Base-by-base conservation (phyloP, 2,888 invertebrate species). In the Pocota personata region DNA sequence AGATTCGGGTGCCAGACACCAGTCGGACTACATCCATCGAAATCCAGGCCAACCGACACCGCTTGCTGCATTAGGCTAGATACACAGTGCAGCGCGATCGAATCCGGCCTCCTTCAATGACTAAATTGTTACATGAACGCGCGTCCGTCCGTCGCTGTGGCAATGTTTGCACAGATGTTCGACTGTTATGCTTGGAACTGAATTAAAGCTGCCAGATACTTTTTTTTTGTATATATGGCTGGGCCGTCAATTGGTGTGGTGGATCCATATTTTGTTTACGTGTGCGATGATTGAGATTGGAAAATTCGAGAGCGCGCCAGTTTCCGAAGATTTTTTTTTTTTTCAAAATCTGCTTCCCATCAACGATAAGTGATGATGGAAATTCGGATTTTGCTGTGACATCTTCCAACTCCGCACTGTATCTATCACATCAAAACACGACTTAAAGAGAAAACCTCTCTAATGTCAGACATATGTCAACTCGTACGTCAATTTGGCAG, bases 101-200 rank as follows among this genome's bases (percentile, higher is more conserved):
- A 57, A 76, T 57, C 24, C 60, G 19, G 24, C 43, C 75, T 64
- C 57, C 48, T 48, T 16, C 48, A 46, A 67, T 35, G 62, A 16
- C 64, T 58, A 73, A 60, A 58, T 55, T 32, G 73, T 75, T 57
- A 37, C 50, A 69, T 66, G 57, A 58, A 60, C 16, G 40, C 48
- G 27, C 37, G 62, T 67, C 72, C 75, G 12, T 73, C 80, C 40
- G 75, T 58, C 52, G 75, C 10, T 55, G 43, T 37, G 77, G 71
- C 52, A 67, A 82, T 86, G 86, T 86, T 86, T 86, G 71, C 72
- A 76, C 86, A 86, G 86, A 86, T 86, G 86, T 77, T 79, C 60
- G 71, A 60, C 66, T 80, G 55, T 72, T 82, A 86, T 82, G 86
- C 72, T 86, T 77, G 76, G 86, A 82, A 72, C 86, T 58, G 72